Evolutionary conservation across 2,113 vertebrate species (phyloP), one percentile per base, ranked within the genome.

Genomic region (Mesocricetus auratus): DNA sequence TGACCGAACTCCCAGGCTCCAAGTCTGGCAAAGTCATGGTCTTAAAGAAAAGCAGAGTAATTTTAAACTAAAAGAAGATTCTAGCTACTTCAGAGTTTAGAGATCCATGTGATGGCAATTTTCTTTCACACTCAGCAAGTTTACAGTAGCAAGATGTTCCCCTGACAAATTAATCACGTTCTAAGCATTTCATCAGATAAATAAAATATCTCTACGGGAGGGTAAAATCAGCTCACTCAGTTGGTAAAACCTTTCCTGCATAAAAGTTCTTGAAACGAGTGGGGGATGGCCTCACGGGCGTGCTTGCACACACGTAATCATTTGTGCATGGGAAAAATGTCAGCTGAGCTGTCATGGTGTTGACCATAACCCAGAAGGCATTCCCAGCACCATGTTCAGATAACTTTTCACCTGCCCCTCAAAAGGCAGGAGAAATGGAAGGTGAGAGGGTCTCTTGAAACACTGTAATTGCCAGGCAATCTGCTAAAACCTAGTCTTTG

Each of bases 101-200:
- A 98, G 99, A 99, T 98, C 99, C 98, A 98, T 98, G 98, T 99
- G 99, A 99, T 98, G 98, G 98, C 98, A 98, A 99, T 99, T 99
- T 99, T 99, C 99, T 99, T 99, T 99, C 98, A 99, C 98, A 99
- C 99, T 99, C 99, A 98, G 98, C 99, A 99, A 99, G 99, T 99
- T 99, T 99, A 99, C 98, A 99, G 98, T 98, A 99, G 98, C 98
- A 98, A 98, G 98, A 98, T 98, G 98, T 98, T 98, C 98, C 98
- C 98, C 89, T 98, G 98, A 98, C 98, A 98, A 98, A 99, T 98
- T 98, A 99, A 99, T 98, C 97, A 98, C 96, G 98, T 99, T 98
- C 98, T 97, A 97, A 97, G 97, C 96, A 98, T 99, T 98, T 99
- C 98, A 99, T 98, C 98, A 98, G 98, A 98, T 98, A 98, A 99